These are phyloP conservation scores for Rhingia campestris DNA, from an alignment of 2,888 invertebrate genomes.

Conservation along the genomic window DNA sequence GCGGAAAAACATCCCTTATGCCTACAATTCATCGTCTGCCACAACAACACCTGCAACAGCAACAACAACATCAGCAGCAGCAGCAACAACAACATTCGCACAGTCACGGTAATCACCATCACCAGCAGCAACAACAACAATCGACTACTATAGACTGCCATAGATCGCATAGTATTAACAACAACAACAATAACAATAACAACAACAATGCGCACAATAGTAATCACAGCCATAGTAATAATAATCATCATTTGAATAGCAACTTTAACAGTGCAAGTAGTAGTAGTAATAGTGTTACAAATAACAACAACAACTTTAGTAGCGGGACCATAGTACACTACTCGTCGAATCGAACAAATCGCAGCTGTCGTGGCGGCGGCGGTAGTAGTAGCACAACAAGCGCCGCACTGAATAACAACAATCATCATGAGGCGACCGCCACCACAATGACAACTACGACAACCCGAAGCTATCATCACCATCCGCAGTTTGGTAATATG, in stretches of 20 bases:
- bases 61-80: conserved; percentile 27
- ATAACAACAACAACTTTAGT: conserved; percentile 65
- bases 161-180: conserved; percentile 75
- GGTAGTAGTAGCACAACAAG: conserved; percentile 72
- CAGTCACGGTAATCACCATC: conserved; percentile 57
- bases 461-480: conserved; percentile 79
- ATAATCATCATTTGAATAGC: conserved; percentile 62
- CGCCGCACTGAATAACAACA: conserved; percentile 74
- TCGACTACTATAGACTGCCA: conserved; percentile 73
- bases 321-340: conserved; percentile 76
- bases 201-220: conserved; percentile 70
- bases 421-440: conserved; percentile 64
- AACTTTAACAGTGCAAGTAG: conserved; percentile 67
- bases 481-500: conserved; percentile 82
- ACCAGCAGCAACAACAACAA: conserved; percentile 75
- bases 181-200: conserved; percentile 75
- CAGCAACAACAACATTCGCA: conserved; percentile 63
- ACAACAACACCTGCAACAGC: conserved; percentile 80
- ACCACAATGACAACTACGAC: conserved; percentile 75
- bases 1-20: conserved; percentile 83
- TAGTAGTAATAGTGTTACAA: conserved; percentile 75
- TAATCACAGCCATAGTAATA: conserved; percentile 65
- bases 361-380: conserved; percentile 54
- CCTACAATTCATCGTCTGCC: conserved; percentile 89
- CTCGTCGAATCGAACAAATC: conserved; percentile 55